Evolutionary conservation across 2,888 invertebrate species (phyloP).

Genomic region (Stenodema calcarata): DNA sequence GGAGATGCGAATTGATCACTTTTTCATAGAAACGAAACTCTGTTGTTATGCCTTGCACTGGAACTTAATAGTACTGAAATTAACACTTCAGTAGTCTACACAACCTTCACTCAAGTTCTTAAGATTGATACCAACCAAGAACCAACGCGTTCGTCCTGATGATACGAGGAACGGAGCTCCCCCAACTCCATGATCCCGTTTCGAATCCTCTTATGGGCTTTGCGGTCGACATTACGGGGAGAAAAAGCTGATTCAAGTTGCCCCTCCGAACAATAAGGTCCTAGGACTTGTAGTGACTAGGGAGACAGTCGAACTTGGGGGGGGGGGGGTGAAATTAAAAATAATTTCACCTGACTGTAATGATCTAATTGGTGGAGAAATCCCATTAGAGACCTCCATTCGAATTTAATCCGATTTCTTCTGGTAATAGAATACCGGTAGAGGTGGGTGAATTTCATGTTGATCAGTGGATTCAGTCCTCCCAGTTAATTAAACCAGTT

Average conservation of each 20-base stretch:
- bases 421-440: not conserved
- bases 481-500: not conserved
- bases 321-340: not conserved
- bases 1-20: too few species aligned
- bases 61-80: too few species aligned
- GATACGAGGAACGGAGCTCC: not conserved
- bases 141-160: too few species aligned
- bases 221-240: not conserved
- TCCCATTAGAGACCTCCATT: not conserved
- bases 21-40: too few species aligned
- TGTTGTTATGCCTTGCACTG: too few species aligned
- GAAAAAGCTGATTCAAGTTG: not conserved
- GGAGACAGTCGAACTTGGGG: not conserved
- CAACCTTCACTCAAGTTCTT: too few species aligned
- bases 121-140: too few species aligned
- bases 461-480: not conserved
- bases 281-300: not conserved
- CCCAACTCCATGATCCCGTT: not conserved
- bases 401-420: not conserved
- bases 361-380: not conserved
- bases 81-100: too few species aligned
- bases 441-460: not conserved
- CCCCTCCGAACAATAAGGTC: not conserved
- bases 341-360: not conserved
- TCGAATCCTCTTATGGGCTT: not conserved